Evolutionary conservation across 1,140 invertebrate species (phyloP).

Genomic region (Xylocopa sonorina): DNA sequence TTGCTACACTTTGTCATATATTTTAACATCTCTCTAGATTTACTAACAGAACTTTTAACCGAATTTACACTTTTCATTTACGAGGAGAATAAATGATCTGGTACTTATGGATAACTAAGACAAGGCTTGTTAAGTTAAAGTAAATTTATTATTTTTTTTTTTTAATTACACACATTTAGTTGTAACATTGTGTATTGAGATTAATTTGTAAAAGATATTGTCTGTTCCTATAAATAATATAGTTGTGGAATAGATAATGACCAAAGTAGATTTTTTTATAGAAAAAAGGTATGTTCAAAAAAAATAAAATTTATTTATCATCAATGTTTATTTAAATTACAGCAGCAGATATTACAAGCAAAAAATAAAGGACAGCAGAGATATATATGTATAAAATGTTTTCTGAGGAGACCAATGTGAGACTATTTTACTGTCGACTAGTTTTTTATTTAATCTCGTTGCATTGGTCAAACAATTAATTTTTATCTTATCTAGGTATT

Average conservation of each 20-base stretch:
- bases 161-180: background rate
- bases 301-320: background rate
- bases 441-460: background rate
- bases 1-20: slow-evolving; percentile 11
- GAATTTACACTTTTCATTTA: background rate
- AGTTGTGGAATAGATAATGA: background rate
- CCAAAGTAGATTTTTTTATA: background rate
- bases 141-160: background rate
- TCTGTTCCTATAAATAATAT: slow-evolving; percentile 26
- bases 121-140: background rate
- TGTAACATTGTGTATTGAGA: background rate
- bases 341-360: slow-evolving; percentile 4
- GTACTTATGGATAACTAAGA: background rate
- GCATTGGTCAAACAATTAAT: slow-evolving; percentile 11
- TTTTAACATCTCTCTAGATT: slow-evolving; percentile 38
- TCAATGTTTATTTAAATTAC: slow-evolving; percentile 15
- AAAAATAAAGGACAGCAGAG: slow-evolving; percentile 6
- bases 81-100: background rate
- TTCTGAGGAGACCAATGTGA: background rate
- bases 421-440: background rate
- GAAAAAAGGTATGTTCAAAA: background rate
- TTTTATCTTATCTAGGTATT: slow-evolving; percentile 28
- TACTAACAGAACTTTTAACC: background rate
- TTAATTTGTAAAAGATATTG: slow-evolving; percentile 11
- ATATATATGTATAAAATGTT: background rate